Conservation (phyloP, 2,888 invertebrate genomes). For the Diarsia brunnea region DNA sequence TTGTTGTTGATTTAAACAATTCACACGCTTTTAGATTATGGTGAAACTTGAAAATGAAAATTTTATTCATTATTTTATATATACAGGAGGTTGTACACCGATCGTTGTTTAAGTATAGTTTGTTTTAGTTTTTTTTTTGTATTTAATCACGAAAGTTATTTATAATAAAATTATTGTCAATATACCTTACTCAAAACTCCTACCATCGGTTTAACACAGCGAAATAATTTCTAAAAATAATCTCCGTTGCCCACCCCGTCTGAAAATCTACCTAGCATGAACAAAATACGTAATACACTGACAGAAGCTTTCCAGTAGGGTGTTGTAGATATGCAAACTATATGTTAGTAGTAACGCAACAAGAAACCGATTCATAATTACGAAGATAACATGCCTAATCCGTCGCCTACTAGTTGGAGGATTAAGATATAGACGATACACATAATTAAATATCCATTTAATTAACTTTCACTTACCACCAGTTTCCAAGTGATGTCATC, state of each 20-base stretch:
- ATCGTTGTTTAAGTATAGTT: too few relatives aligned
- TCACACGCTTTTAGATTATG: not conserved
- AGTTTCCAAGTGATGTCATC: conserved; percentile 80
- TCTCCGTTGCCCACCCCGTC: not conserved
- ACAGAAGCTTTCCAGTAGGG: not conserved
- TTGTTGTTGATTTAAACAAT: not conserved
- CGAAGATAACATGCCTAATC: conserved; percentile 59
- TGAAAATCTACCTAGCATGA: not conserved
- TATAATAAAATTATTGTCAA: not conserved
- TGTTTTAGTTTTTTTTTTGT: too few relatives aligned
- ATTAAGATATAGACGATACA: conserved; percentile 66
- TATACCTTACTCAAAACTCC: not conserved
- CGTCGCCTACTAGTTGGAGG: conserved; percentile 55
- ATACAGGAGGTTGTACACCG: too few relatives aligned
- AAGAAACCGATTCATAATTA: conserved; percentile 35
- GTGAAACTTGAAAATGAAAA: not conserved
- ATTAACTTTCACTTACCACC: conserved; percentile 83
- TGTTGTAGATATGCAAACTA: not conserved
- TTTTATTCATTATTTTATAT: not conserved
- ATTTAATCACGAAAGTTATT: not conserved
- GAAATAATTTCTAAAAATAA: too few relatives aligned
- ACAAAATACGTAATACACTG: not conserved
- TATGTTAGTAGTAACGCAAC: not conserved
- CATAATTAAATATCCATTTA: conserved; percentile 75
- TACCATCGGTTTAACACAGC: too few relatives aligned